Conservation (phyloP, 2,797 vertebrate genomes). For the Perodicticus potto region DNA sequence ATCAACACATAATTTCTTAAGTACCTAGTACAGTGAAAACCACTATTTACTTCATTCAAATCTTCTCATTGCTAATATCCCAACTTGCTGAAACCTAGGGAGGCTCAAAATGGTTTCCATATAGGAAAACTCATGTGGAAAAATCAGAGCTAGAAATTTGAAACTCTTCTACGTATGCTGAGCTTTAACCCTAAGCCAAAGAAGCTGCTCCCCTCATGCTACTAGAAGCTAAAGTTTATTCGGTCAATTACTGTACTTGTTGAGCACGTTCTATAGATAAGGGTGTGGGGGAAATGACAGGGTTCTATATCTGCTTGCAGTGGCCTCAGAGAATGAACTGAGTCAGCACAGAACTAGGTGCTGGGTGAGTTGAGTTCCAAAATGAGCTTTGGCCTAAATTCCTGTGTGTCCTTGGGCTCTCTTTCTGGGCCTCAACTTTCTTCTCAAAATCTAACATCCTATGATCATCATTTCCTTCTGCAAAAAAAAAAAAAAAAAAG, state of each 20-base stretch:
- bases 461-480: background rate
- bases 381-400: background rate
- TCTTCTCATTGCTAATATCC: background rate
- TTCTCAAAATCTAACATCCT: slow-evolving; percentile 11
- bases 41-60: background rate
- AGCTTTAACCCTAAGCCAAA: background rate
- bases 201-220: background rate
- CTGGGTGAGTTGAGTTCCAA: background rate
- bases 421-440: background rate
- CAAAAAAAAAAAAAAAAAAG: background rate
- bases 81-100: background rate
- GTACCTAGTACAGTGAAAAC: background rate
- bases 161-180: background rate
- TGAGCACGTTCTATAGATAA: background rate
- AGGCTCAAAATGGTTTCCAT: background rate
- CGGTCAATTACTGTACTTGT: fast-evolving
- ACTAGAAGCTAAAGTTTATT: fast-evolving
- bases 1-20: background rate
- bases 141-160: background rate
- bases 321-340: background rate
- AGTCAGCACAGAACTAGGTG: background rate
- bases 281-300: fast-evolving
- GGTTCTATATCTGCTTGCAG: background rate
- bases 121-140: background rate
- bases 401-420: background rate